Evolutionary conservation across 2,797 vertebrate species (phyloP), one percentile per base, ranked within the genome.

Genomic region (Squalus acanthias): DNA sequence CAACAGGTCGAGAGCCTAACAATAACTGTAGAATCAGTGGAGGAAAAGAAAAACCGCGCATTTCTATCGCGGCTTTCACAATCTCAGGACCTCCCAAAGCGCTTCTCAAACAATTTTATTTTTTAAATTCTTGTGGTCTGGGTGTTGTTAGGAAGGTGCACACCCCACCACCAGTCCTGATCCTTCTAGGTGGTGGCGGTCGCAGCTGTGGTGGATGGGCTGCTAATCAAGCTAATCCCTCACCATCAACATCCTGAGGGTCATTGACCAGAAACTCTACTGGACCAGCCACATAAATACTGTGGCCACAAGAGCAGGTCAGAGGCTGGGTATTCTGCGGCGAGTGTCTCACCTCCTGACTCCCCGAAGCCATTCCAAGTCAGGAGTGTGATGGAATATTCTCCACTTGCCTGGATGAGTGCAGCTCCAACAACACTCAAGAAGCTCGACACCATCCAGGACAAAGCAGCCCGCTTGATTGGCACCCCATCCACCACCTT

Each of bases 1-100:
- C 46, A 24, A 26, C 39, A 96, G 15, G 65, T 46, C 60, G 15
- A 96, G 96, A 97, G 97, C 82, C 39, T 82, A 96, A 85, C 39
- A 20, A 46, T 20, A 96, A 96, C 97, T 96, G 88, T 13, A 96
- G 7, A 70, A 96, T 96, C 96, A 96, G 96, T 96, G 97, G 46
- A n/a, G 17, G 46, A 93, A 22, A 93, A 76, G 3, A 96, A 46
- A 79, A 6, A 82, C 76, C 76, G 39, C 76, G 15, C n/a, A 39
- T 15, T 17, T 82, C 76, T 24, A 85, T 1, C 50, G 39, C 20
- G 46, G 39, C 6, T 39, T 85, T 46, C 39, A 85, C 79, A 82
- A 46, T 29, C 33, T 15, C 1, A 9, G 46, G 6, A 24, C 6
- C 7, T 50, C 17, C 82, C 50, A 6, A 50, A 50, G 1, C 20